A percentile compares a stretch with the other conserved stretches of the same genome.
These are phyloP conservation scores for Neocrepidodera transversa DNA, from an alignment of 2,888 invertebrate genomes.

Conservation along the genomic window DNA sequence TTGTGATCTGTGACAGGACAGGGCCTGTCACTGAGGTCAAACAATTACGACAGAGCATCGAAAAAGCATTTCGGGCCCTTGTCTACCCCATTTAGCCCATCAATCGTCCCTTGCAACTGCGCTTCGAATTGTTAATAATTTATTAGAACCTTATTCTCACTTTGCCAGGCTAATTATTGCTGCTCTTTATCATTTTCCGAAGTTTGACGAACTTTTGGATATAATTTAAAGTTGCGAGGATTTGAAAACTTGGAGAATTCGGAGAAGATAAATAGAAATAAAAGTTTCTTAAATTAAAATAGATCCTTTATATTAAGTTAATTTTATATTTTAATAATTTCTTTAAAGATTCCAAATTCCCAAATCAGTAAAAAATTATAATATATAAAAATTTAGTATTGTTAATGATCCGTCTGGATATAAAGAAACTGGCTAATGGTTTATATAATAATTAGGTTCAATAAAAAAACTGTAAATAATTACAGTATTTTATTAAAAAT, in stretches of 20 bases:
- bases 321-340: no score
- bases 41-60: conserved; percentile 56
- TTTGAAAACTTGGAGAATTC: not conserved
- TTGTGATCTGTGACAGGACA: conserved; percentile 41
- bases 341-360: no score
- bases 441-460: no score
- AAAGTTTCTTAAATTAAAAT: no score
- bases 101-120: conserved; percentile 48
- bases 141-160: conserved; percentile 21
- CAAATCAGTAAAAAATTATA: no score
- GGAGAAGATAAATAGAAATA: no score
- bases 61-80: conserved; percentile 57
- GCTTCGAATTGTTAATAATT: conserved; percentile 25
- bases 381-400: no score
- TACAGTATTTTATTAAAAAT: no score
- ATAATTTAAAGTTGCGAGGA: not conserved
- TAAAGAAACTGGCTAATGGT: no score
- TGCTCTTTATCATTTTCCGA: conserved; percentile 10
- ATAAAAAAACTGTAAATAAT: no score
- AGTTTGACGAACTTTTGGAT: conserved; percentile 1
- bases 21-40: conserved; percentile 48
- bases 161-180: conserved; percentile 8
- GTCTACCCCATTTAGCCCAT: conserved; percentile 57
- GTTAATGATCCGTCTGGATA: no score
- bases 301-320: no score